Evolutionary conservation across 2,888 invertebrate genomes (phyloP), one percentile per base, ranked within the genome.

Genomic region (Habroteleia sp.): DNA sequence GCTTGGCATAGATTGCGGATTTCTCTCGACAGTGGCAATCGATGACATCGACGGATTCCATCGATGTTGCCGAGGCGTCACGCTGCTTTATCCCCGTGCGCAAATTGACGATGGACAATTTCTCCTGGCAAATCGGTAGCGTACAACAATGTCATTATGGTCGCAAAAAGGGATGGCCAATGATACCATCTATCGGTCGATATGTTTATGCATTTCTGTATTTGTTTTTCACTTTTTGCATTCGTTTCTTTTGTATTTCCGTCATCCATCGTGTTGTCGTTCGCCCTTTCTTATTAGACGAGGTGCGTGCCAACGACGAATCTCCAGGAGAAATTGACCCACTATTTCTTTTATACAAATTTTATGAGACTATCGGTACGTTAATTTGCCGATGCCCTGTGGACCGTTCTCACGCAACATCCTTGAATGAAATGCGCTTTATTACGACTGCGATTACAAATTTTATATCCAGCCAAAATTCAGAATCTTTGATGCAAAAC

Each of bases 1-100:
- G 83, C 84, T 85, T 83, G 85, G 84, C 85, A 85, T 83, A 84
- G 83, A 86, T 85, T 82, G 81, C 76, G 79, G 82, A 86, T 86
- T 86, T 86, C 85, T 83, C 86, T 79, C 79, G 46, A 48, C 63
- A 33, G 58, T 69, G 71, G 73, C 72, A 58, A 77, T 68, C 58
- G 68, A 74, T 76, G 69, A 74, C 69, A 76, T 66, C 69, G 71
- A 73, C 50, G 50, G 42, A 56, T 62, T 58, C 69, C 71, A 62
- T 68, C 72, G 68, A 17, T 25, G 58, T 54, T 63, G 68, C 17
- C 62, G 31, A 54, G 60, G 52, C 69, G 71, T 63, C 72, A 72
- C 58, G 76, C 63, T 33, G 62, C 52, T 66, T 66, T 71, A 66
- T 56, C 62, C 71, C 27, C 44, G 33, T 25, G 65, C 44, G 52